phyloP scores from a whole-genome alignment of 2,113 vertebrate species.

The Neodontobutis hainanensis region DNA sequence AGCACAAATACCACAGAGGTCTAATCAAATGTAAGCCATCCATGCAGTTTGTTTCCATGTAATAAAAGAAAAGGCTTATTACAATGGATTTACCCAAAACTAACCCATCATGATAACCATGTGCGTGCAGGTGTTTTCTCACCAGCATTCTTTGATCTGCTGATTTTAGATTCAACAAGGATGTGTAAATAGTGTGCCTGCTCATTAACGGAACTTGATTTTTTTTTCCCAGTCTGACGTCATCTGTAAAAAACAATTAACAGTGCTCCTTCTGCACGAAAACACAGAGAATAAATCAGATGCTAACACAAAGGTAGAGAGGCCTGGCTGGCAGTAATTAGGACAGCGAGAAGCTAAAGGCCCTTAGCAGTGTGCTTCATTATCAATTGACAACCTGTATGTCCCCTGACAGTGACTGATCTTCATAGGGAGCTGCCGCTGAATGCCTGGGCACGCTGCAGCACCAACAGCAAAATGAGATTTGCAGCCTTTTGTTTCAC shows the following conservation, averaged over 20 bases:
- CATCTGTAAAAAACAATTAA: slow-evolving; percentile 93
- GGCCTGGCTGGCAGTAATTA: slow-evolving; percentile 88
- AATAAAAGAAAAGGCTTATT: too few species aligned
- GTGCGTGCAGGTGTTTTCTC: too few species aligned
- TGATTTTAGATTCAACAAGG: slow-evolving; percentile 49
- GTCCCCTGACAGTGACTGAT: slow-evolving; percentile 83
- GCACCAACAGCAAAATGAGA: slow-evolving; percentile 60
- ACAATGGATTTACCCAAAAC: too few species aligned
- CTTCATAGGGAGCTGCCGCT: slow-evolving; percentile 57
- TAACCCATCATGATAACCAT: too few species aligned
- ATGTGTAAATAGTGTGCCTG: slow-evolving; percentile 73
- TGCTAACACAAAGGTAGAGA: slow-evolving; percentile 88
- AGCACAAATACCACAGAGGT: too few species aligned
- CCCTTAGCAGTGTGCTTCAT: slow-evolving; percentile 78
- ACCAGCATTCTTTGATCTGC: slow-evolving; percentile 7
- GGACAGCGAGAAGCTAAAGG: slow-evolving; percentile 83
- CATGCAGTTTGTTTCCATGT: too few species aligned
- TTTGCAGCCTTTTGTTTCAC: slow-evolving; percentile 67
- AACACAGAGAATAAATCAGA: slow-evolving; percentile 92
- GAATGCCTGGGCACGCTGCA: slow-evolving; percentile 54
- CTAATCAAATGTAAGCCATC: too few species aligned
- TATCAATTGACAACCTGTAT: slow-evolving; percentile 86
- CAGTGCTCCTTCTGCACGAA: slow-evolving; percentile 83
- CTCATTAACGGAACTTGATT: slow-evolving; percentile 86
- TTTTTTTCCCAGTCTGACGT: slow-evolving; percentile 84